Evolutionary conservation across 2,888 invertebrate species (phyloP).

Genomic region (Tricholauxania praeusta): DNA sequence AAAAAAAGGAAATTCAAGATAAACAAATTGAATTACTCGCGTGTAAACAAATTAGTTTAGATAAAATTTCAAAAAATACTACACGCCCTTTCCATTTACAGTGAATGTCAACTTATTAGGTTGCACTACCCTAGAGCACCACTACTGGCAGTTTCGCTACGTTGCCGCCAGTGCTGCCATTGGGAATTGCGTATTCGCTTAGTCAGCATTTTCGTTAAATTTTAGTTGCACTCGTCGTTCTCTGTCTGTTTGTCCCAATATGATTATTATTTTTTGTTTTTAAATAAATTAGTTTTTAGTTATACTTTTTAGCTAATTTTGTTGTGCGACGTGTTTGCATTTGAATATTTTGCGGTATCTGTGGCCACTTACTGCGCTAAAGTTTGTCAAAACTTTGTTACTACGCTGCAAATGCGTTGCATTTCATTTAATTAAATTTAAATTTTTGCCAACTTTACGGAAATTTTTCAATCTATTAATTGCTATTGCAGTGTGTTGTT

Average conservation of each 20-base stretch:
- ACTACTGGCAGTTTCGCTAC: not conserved
- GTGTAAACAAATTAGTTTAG: conserved; percentile 32
- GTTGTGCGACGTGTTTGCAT: not conserved
- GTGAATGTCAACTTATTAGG: too few species aligned
- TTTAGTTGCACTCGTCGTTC: conserved; percentile 3
- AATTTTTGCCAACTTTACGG: conserved; percentile 18
- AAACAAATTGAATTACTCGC: conserved; percentile 33
- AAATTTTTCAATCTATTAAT: not conserved
- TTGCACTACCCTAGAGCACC: too few species aligned
- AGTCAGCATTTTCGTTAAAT: conserved; percentile 44
- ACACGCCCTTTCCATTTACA: not conserved
- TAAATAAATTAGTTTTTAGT: conserved; percentile 35
- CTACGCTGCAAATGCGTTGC: not conserved
- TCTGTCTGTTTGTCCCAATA: not conserved
- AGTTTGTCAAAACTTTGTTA: conserved; percentile 17
- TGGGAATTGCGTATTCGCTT: conserved; percentile 50
- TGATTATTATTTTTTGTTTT: conserved; percentile 27
- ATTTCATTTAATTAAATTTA: conserved; percentile 26
- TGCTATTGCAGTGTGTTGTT: too few species aligned
- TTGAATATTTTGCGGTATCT: not conserved
- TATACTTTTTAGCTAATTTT: conserved; percentile 12
- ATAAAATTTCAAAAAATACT: conserved; percentile 17
- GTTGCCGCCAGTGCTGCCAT: not conserved
- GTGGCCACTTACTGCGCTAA: not conserved
- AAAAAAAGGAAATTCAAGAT: conserved; percentile 26